Evolutionary conservation across 1,140 invertebrate genomes (phyloP).

Genomic region (Drosophila biarmipes): DNA sequence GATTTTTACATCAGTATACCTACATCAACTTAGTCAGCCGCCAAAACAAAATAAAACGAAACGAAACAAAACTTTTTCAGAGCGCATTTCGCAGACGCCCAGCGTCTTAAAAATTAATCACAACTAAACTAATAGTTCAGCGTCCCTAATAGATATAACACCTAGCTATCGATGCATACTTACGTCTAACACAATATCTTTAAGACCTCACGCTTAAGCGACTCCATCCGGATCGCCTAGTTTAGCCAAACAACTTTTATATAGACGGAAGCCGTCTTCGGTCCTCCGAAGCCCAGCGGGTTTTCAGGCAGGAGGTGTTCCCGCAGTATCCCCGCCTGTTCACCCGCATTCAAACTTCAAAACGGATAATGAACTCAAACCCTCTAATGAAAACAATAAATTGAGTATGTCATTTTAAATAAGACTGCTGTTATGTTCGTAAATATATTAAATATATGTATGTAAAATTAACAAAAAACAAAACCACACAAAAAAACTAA

Average conservation of each 20-base stretch:
- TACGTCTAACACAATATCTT: slow-evolving; percentile 51
- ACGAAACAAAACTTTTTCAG: slow-evolving; percentile 49
- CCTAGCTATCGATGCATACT: slow-evolving; percentile 36
- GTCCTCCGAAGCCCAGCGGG: slow-evolving; percentile 32
- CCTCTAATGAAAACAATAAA: slow-evolving; percentile 82
- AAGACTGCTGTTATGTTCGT: slow-evolving; percentile 85
- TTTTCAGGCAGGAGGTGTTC: slow-evolving; percentile 1
- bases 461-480: slow-evolving; percentile 75
- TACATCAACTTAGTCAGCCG: slow-evolving; percentile 53
- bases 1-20: slow-evolving; percentile 49
- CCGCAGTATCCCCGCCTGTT: neutral
- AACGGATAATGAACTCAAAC: slow-evolving; percentile 62
- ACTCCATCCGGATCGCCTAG: slow-evolving; percentile 46
- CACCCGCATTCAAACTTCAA: slow-evolving; percentile 28
- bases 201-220: slow-evolving; percentile 72
- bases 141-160: slow-evolving; percentile 35
- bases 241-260: slow-evolving; percentile 71
- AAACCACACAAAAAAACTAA: slow-evolving; percentile 39
- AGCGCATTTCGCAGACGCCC: slow-evolving; percentile 76
- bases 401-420: slow-evolving; percentile 83
- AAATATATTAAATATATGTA: slow-evolving; percentile 83
- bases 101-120: slow-evolving; percentile 67
- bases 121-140: slow-evolving; percentile 40
- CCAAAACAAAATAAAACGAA: slow-evolving; percentile 49
- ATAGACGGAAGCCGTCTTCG: slow-evolving; percentile 44